Conservation (phyloP, 92 coral and sea anemone genomes). For the Pocillopora grandis region DNA sequence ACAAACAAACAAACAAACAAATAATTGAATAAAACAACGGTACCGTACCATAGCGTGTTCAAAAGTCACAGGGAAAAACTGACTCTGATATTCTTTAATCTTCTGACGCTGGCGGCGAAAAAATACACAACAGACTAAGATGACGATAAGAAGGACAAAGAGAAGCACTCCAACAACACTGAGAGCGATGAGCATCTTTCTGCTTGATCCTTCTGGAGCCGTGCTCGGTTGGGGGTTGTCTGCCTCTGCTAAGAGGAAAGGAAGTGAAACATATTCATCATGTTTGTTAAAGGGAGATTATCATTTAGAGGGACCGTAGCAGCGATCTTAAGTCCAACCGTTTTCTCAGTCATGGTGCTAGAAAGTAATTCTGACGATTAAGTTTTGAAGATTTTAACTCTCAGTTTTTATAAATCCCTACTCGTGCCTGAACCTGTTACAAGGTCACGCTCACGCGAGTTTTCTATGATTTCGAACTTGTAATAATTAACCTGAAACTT, state of each 20-base stretch:
- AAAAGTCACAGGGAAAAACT: conserved; percentile 10
- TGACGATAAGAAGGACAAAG: conserved; percentile 7
- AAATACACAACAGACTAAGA: conserved; percentile 27
- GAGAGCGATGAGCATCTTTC: background rate
- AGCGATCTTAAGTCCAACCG: too few species aligned
- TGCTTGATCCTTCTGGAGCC: background rate
- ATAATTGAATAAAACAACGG: background rate
- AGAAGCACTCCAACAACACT: background rate
- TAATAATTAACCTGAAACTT: background rate
- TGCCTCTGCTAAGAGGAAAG: background rate
- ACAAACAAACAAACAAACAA: background rate
- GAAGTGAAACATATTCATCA: background rate
- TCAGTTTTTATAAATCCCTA: too few species aligned
- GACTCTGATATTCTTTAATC: conserved; percentile 46
- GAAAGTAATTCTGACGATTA: too few species aligned
- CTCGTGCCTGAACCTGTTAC: too few species aligned
- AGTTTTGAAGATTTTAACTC: too few species aligned
- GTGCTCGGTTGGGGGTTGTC: background rate
- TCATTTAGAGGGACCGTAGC: too few species aligned
- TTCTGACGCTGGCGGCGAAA: conserved; percentile 39
- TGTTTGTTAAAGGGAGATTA: too few species aligned
- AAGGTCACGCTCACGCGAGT: too few species aligned
- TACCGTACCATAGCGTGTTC: background rate
- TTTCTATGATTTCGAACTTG: too few species aligned
- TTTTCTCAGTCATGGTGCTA: too few species aligned